Evolutionary conservation across 2,113 vertebrate genomes (phyloP), one percentile per base, ranked within the genome.

Genomic region (Limnothrissa miodon): DNA sequence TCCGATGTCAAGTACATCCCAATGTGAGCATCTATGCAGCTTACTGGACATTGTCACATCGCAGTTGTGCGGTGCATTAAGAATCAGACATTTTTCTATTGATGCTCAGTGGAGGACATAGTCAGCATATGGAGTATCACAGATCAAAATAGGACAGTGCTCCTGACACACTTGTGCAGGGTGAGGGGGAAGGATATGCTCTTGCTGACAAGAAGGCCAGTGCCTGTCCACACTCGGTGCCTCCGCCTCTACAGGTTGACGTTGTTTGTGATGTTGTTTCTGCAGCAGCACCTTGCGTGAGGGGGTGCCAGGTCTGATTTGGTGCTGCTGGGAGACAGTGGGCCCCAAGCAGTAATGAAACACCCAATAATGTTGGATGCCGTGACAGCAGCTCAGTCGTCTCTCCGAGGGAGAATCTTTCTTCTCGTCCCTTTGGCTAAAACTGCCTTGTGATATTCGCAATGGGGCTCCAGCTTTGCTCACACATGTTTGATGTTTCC

Each of bases 21-120:
- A 48, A 48, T 81, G 82, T 80, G 80, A 87, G 87, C 82, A 83
- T 70, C 79, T 88, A 85, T 42, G 46, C 83, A 79, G 87, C 59
- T n/a, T 80, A n/a, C 79, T 84, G 79, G 79, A 45, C 44, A 48
- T 53, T 44, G 78, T 21, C 62, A 74, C 59, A 78, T 78, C 78
- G 45, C 81, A 79, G 29, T 85, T 66, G 80, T 78, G 51, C 62
- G 45, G 45, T 74, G n/a, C 66, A 59, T 39, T 44, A 48, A 39
- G 84, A 81, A 51, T 82, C 42, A 78, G 45, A 17, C 42, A 62
- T 48, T 85, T 79, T 39, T 42, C 36, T 29, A 74, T 5, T 36
- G 29, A 36, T 29, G 33, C 66, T 0, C 66, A 74, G 10, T 36
- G 29, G 29, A 74, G 0, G 13, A 36, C 66, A 74, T 36, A 74